A percentile compares a stretch with the other conserved stretches of the same genome.
phyloP scores from a whole-genome alignment of 2,113 vertebrate species.

The Onychostruthus taczanowskii region DNA sequence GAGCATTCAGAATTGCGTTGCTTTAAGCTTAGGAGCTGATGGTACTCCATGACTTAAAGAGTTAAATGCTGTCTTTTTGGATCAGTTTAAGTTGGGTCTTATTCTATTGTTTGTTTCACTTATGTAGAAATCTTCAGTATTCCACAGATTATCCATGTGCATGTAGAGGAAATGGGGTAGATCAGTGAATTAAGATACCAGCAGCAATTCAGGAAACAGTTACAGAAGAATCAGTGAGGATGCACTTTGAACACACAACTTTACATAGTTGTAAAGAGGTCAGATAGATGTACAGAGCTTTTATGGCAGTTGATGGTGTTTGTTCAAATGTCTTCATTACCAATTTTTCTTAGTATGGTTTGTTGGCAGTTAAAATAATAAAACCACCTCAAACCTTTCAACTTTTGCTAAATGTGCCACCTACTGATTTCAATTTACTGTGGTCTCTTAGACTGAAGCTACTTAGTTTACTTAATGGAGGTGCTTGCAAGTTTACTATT shows the following conservation, averaged over 20 bases:
- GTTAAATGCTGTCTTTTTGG: neutral
- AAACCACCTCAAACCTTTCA: fast-evolving
- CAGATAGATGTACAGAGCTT: neutral
- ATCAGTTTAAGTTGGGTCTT: neutral
- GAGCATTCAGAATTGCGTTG: neutral
- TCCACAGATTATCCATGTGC: neutral
- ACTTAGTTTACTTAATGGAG: neutral
- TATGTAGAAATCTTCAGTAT: neutral
- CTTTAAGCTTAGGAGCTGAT: neutral
- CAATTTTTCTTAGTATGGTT: neutral
- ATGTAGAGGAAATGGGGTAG: neutral
- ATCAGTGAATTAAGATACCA: neutral
- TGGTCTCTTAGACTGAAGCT: neutral
- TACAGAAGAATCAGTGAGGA: neutral
- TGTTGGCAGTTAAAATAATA: neutral
- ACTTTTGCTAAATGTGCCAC: neutral
- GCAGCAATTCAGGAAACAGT: neutral
- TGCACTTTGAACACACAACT: neutral
- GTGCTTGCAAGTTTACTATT: neutral
- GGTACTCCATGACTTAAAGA: neutral
- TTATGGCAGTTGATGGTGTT: neutral
- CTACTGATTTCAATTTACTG: neutral
- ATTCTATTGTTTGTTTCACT: neutral
- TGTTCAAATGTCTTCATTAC: neutral
- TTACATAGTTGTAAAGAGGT: neutral